Percentiles rank a stretch among this genome's conserved stretches.
Conservation (phyloP, 23 tunicate species). For the Ascidia mentula region DNA sequence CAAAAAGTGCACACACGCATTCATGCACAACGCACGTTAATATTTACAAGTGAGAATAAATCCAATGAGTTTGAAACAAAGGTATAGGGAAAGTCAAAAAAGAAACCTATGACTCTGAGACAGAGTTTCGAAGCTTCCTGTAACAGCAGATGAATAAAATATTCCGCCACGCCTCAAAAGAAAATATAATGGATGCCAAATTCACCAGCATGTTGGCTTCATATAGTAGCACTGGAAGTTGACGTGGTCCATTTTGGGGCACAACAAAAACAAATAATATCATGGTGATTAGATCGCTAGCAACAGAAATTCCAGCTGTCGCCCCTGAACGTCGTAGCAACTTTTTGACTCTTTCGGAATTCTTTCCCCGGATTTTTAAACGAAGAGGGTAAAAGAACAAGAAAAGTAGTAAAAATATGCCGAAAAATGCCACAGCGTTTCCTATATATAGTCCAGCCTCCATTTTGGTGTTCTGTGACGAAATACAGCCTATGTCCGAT, state of each 20-base stretch:
- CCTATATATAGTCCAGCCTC: neutral
- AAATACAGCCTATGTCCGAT: neutral
- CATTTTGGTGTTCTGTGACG: neutral
- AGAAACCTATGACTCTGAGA: too few relatives aligned
- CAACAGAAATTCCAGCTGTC: neutral
- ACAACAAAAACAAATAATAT: neutral
- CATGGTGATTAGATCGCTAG: neutral
- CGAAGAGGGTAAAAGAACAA: slow-evolving; percentile 11
- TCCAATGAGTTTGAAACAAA: too few relatives aligned
- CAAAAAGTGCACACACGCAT: too few relatives aligned
- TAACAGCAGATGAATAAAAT: too few relatives aligned
- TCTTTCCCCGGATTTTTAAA: neutral
- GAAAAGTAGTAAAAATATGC: neutral
- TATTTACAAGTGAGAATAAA: too few relatives aligned
- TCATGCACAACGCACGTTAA: too few relatives aligned
- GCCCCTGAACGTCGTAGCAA: neutral
- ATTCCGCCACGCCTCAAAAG: slow-evolving; percentile 7
- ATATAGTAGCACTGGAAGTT: neutral
- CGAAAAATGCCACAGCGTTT: neutral
- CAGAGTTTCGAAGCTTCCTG: too few relatives aligned
- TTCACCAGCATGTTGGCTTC: slow-evolving; percentile 1
- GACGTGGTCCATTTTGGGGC: neutral
- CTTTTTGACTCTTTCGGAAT: neutral
- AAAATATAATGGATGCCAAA: neutral
- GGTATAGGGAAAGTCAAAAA: too few relatives aligned